Conservation (phyloP, 2,888 invertebrate genomes). For the Hypercompe scribonia region DNA sequence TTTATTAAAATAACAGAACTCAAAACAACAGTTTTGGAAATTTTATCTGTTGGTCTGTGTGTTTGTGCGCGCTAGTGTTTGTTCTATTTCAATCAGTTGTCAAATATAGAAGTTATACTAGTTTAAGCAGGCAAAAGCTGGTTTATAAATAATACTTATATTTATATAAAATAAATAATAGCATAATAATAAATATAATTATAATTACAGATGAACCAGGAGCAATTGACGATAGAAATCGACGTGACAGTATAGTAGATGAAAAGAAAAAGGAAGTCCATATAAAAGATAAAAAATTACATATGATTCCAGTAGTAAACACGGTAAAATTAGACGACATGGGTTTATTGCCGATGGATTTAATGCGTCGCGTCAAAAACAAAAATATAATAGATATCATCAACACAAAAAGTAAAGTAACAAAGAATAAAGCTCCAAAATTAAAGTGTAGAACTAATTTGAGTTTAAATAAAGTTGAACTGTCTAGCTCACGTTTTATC, state of each 20-base stretch:
- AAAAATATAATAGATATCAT: conserved; percentile 61
- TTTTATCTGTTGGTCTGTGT: too few relatives aligned
- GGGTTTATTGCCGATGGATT: conserved; percentile 57
- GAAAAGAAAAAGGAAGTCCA: conserved; percentile 25
- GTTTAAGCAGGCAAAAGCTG: too few relatives aligned
- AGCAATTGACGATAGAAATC: not conserved
- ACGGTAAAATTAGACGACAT: conserved; percentile 74
- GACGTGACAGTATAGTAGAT: not conserved
- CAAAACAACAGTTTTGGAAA: too few relatives aligned
- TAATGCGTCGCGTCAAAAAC: conserved; percentile 51
- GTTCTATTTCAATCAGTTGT: too few relatives aligned
- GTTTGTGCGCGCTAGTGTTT: too few relatives aligned
- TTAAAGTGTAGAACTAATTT: not conserved
- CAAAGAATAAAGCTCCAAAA: conserved; percentile 26
- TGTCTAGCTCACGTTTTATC: conserved; percentile 66
- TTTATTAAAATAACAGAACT: too few relatives aligned
- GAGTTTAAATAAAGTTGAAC: conserved; percentile 56
- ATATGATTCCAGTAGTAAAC: conserved; percentile 71
- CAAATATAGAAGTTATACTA: too few relatives aligned
- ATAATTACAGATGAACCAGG: not conserved
- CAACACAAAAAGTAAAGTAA: conserved; percentile 65
- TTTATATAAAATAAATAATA: too few relatives aligned
- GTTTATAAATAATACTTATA: too few relatives aligned
- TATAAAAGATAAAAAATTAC: conserved; percentile 72
- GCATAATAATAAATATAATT: not conserved